Evolutionary conservation across 1,140 invertebrate genomes (phyloP), one percentile per base, ranked within the genome.

Genomic region (Papilio aristodemus): DNA sequence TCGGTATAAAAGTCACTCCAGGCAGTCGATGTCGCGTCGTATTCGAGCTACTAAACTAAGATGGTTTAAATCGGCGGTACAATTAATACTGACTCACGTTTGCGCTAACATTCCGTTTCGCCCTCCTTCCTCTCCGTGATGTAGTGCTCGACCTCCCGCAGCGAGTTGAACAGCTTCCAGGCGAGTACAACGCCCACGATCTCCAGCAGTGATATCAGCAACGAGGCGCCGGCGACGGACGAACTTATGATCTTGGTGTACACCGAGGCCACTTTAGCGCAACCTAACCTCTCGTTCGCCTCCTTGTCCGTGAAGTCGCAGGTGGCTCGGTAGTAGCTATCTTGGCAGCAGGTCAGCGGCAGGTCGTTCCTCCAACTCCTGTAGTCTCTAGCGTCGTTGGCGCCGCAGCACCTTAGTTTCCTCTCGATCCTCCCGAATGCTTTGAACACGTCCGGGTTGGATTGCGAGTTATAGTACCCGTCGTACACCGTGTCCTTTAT

Each of bases 291-390:
- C 59, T 91, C 89, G 59, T 91, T 91, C 0, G 89, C 89, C 73
- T 91, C 89, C 67, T 91, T 91, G 60, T 91, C 87, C 0, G 89
- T 91, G 71, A 91, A 90, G 22, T 91, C 89, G 37, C 89, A 91
- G 7, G 82, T 83, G 0, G 87, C 83, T 38, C 86, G 71, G 69
- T 89, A 88, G 68, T 89, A 88, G 54, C 87, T 88, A 50, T 90
- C 87, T 64, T 72, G 63, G 63, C 89, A 91, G 69, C 89, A 91
- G 0, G 87, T 89, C 62, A 90, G 59, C 1, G 89, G 89, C 13
- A 91, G 68, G 54, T 91, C 89, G 67, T 90, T 89, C 17, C 89
- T 86, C 84, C 85, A 91, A 50, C 86, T 87, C 38, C 86, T 83
- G 76, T 91, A 91, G 70, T 91, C 89, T 57, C 89, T 71, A 0